These are phyloP conservation scores for Zoanthus sociatus DNA, from an alignment of 92 coral and sea anemone species.

Conservation along the genomic window DNA sequence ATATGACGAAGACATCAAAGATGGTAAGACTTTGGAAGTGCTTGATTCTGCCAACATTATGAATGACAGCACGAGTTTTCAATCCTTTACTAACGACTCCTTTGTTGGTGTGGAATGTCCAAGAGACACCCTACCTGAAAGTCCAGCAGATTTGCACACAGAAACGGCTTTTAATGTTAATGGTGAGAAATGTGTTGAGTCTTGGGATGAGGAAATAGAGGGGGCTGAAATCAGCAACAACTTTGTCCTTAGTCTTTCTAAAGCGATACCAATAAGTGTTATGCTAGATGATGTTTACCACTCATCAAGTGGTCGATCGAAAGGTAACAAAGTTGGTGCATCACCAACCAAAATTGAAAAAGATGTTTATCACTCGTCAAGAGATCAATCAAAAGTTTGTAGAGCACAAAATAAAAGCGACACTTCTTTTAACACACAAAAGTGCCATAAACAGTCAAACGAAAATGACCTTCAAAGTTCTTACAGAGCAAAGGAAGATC, in stretches of 20 bases:
- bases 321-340: neutral
- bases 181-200: slow-evolving; percentile 33
- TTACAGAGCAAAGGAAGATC: neutral
- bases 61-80: neutral
- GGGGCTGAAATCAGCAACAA: slow-evolving; percentile 5
- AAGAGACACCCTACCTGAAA: neutral
- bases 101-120: neutral
- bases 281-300: slow-evolving; percentile 48
- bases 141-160: neutral
- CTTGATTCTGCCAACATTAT: neutral
- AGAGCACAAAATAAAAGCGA: neutral
- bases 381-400: neutral
- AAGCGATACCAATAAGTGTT: slow-evolving; percentile 47
- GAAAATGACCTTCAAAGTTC: neutral
- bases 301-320: slow-evolving; percentile 19
- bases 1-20: neutral
- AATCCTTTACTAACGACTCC: neutral
- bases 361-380: slow-evolving; percentile 45
- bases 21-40: slow-evolving; percentile 31
- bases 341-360: too few species aligned
- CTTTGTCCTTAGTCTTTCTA: slow-evolving; percentile 38
- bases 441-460: neutral
- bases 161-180: slow-evolving; percentile 32
- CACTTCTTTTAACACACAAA: neutral
- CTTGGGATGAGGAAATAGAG: slow-evolving; percentile 60